These are phyloP conservation scores for Antennarius striatus DNA, from an alignment of 2,113 vertebrate genomes.

Conservation along the genomic window DNA sequence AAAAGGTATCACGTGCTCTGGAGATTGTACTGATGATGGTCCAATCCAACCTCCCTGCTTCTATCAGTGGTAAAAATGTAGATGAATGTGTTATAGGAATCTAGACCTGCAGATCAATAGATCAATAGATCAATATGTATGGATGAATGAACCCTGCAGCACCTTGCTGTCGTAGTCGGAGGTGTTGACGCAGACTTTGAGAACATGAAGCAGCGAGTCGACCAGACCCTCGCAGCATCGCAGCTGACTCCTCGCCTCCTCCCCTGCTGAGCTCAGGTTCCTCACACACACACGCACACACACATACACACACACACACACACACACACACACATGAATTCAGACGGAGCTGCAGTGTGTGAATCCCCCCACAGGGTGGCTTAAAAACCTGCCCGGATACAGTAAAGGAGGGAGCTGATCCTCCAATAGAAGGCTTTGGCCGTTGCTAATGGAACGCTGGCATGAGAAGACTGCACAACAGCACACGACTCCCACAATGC, in stretches of 20 bases:
- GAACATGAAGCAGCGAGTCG: slow-evolving; percentile 92
- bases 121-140: background rate
- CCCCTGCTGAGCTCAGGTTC: slow-evolving; percentile 96
- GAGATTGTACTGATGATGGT: too few species aligned
- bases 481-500: slow-evolving; percentile 58
- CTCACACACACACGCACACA: slow-evolving; percentile 69
- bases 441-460: slow-evolving; percentile 32
- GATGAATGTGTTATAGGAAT: too few species aligned
- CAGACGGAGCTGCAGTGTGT: slow-evolving; percentile 47
- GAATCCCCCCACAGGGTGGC: slow-evolving; percentile 64
- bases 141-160: slow-evolving; percentile 16
- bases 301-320: slow-evolving; percentile 33
- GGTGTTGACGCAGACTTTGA: slow-evolving; percentile 94
- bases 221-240: slow-evolving; percentile 93
- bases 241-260: slow-evolving; percentile 95
- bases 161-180: slow-evolving; percentile 99
- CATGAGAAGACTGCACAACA: slow-evolving; percentile 46
- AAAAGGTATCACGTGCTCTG: too few species aligned
- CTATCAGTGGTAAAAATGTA: too few species aligned
- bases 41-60: too few species aligned
- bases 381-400: slow-evolving; percentile 70
- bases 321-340: slow-evolving; percentile 22
- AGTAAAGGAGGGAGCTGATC: slow-evolving; percentile 40
- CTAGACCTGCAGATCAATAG: too few species aligned
- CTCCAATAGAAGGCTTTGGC: slow-evolving; percentile 62